Evolutionary conservation across 1,140 invertebrate species (phyloP).

Genomic region (Apis dorsata): DNA sequence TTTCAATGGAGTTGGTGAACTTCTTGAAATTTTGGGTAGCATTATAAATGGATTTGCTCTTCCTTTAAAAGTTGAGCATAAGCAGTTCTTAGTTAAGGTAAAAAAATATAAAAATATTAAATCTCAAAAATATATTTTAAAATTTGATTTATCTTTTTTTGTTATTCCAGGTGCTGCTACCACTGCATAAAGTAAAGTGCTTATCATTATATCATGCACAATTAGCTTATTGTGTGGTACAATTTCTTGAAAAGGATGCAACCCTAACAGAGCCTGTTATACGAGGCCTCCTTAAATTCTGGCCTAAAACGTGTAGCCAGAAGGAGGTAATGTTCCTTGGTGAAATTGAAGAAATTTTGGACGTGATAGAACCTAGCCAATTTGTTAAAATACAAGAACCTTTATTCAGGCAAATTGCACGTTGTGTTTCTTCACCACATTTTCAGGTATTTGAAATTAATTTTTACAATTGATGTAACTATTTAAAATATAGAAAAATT

Average conservation of each 20-base stretch:
- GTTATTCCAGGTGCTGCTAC: conserved; percentile 89
- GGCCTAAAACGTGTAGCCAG: conserved; percentile 99
- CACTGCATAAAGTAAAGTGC: conserved; percentile 98
- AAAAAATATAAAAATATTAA: not conserved
- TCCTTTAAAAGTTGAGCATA: conserved; percentile 97
- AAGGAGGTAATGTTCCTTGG: conserved; percentile 99
- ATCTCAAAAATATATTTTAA: not conserved
- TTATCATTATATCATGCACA: conserved; percentile 97
- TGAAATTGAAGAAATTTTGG: conserved; percentile 98
- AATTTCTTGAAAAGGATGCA: conserved; percentile 99
- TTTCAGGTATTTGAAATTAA: conserved; percentile 86
- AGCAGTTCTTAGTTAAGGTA: conserved; percentile 97
- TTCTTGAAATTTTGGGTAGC: conserved; percentile 99
- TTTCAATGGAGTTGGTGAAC: conserved; percentile 99
- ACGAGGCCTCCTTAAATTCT: conserved; percentile 97
- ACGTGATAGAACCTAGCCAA: conserved; percentile 98
- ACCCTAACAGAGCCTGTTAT: conserved; percentile 97
- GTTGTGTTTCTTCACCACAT: conserved; percentile 99
- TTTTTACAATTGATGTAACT: not conserved
- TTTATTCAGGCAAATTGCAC: conserved; percentile 97
- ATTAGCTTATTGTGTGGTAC: conserved; percentile 99
- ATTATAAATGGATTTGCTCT: conserved; percentile 99
- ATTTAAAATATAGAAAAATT: not conserved
- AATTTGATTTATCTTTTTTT: not conserved
- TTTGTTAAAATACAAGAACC: conserved; percentile 99